phyloP scores from a whole-genome alignment of 2,113 vertebrate species.

The Sigmodon hispidus region DNA sequence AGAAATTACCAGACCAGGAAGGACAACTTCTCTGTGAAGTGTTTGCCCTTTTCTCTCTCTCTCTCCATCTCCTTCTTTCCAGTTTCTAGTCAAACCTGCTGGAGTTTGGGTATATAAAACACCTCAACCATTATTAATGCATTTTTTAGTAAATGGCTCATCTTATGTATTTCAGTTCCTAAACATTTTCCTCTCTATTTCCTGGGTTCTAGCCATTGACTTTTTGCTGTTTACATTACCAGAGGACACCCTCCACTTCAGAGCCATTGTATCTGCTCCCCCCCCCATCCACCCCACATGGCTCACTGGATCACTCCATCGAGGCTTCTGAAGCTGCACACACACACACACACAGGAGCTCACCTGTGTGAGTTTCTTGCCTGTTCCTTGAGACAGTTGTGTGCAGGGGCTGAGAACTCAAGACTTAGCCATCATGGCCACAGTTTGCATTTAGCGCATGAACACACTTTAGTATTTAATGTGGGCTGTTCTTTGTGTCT shows the following conservation, averaged over 20 bases:
- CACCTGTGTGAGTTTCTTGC: too few relatives aligned
- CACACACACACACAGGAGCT: too few relatives aligned
- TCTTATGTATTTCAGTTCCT: not conserved
- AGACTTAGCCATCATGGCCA: not conserved
- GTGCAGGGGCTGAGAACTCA: too few relatives aligned
- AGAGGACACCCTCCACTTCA: not conserved
- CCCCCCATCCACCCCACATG: fast-evolving
- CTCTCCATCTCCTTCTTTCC: not conserved
- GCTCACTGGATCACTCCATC: not conserved
- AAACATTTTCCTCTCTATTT: not conserved
- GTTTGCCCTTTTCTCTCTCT: not conserved
- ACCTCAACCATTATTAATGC: not conserved
- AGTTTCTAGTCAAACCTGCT: not conserved
- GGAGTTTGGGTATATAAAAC: not conserved
- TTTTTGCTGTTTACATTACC: fast-evolving
- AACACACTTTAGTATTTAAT: not conserved
- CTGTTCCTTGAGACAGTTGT: not conserved
- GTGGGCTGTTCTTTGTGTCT: not conserved
- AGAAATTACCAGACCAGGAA: too few relatives aligned
- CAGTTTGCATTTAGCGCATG: too few relatives aligned
- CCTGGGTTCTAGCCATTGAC: not conserved
- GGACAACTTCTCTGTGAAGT: not conserved
- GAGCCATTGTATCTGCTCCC: not conserved
- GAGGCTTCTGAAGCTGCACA: too few relatives aligned
- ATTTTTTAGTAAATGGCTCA: not conserved